phyloP scores from a whole-genome alignment of 2,888 invertebrate species.

The Conomelus anceps region DNA sequence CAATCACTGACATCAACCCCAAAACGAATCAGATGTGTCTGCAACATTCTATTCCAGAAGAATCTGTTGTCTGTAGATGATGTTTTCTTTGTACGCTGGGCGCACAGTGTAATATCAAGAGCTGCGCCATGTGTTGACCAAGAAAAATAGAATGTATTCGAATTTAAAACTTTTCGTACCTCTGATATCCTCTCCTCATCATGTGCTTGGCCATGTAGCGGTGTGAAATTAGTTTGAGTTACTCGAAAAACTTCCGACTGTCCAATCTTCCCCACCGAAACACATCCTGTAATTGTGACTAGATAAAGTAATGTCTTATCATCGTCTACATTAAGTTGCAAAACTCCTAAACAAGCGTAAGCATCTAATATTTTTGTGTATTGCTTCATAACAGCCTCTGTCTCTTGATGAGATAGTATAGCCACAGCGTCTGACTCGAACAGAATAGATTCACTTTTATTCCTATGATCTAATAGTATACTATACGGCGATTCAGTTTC shows the following conservation, averaged over 20 bases:
- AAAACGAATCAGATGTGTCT: constrained; percentile 85
- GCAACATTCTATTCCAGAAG: constrained; percentile 83
- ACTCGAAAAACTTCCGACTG: constrained; percentile 93
- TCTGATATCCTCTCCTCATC: constrained; percentile 55
- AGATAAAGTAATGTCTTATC: constrained; percentile 80
- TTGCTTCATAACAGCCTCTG: constrained; percentile 78
- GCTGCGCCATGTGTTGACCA: constrained; percentile 57
- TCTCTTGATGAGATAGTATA: constrained; percentile 73
- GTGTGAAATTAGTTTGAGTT: constrained; percentile 85
- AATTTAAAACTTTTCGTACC: constrained; percentile 81
- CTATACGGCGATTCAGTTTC: constrained; percentile 70
- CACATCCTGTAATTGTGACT: constrained; percentile 90
- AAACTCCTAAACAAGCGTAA: constrained; percentile 91
- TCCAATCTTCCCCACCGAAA: constrained; percentile 92
- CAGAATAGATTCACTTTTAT: constrained; percentile 76
- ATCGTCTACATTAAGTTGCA: constrained; percentile 74
- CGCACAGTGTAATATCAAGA: constrained; percentile 90
- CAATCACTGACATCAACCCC: constrained; percentile 86
- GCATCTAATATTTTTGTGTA: constrained; percentile 90
- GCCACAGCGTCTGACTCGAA: constrained; percentile 92
- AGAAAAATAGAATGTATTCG: constrained; percentile 98
- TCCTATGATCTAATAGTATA: constrained; percentile 80
- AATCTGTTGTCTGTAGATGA: constrained; percentile 68
- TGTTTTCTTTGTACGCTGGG: constrained; percentile 78
- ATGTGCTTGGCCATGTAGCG: constrained; percentile 64